Evolutionary conservation across 1,140 invertebrate genomes (phyloP), one percentile per base, ranked within the genome.

Genomic region (Drosophila burlai): DNA sequence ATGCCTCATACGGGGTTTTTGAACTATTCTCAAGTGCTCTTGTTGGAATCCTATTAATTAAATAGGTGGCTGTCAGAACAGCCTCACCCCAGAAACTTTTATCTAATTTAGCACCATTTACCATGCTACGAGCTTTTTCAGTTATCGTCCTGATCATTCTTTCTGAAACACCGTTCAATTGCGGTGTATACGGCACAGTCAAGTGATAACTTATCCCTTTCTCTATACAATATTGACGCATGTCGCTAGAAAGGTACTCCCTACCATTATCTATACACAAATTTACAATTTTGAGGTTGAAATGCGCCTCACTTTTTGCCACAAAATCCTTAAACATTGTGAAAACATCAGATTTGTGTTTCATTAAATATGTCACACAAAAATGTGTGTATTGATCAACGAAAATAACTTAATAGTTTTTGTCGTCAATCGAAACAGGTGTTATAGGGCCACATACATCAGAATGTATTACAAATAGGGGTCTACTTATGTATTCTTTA

Each of bases 11-110:
- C 29, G 29, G 29, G 29, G 29, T 31, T 31, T 31, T 34, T 34
- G 9, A 34, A 34, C 31, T 10, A 58, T 59, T 16, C 13, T 8
- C 40, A 18, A 65, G 52, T 55, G 63, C 50, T 10, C 47, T 50
- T 43, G 15, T 63, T 57, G 50, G 63, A 54, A 64, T 57, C 29
- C 31, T 57, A 31, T 66, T 66, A 29, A 38, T 26, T n/a, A 65
- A 15, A 65, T 65, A 57, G 24, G 63, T 57, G 24, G 52, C 42
- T 24, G 42, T 63, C 18, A 63, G 40, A 7, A 63, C 61, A 52
- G 43, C 61, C 52, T 57, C 63, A 36, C 63, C 63, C 52, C 52
- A 66, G 16, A 47, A 57, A 8, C 16, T 10, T 40, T 60, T 69
- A 42, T 60, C 38, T 60, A 61, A 49, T 45, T 21, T 77, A 24